Base-by-base conservation (phyloP, 2,113 vertebrate genomes). In the Leptocoma aspasia region DNA sequence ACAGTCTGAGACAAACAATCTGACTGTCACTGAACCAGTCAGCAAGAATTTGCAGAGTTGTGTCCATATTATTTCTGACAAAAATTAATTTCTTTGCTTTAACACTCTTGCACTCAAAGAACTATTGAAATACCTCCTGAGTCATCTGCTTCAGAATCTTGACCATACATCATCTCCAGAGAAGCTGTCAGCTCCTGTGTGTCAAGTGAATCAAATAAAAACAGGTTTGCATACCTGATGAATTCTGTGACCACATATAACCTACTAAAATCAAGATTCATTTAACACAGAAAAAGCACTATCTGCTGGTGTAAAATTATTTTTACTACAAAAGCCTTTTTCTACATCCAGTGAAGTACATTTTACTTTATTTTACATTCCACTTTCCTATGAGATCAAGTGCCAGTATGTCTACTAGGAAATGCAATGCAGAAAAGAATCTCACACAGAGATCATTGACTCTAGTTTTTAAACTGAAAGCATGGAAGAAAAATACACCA, bases 91-190 rank as follows among this genome's bases (percentile, higher is more conserved):
- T 97, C 64, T 98, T 90, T 23, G 31, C 76, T 91, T 97, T 98
- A 82, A 59, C 26, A 70, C 53, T 91, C 69, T 98, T 98, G 98
- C 98, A 98, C 18, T 97, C 91, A 89, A 94, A 96, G 88, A 98
- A 98, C 16, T 97, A 71, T 26, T 97, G 84, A 97, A 98, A 97
- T 75, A 82, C 77, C 47, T 96, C 88, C 56, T 98, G 95, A 96
- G 52, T 92, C 90, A 59, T 75, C 81, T 73, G 73, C 94, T 94
- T 97, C 94, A 60, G 70, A 92, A 73, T 63, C 61, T 17, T 93
- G 83, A 70, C 96, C 97, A 82, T 97, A 97, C 7, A 83, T 61
- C 54, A 89, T 72, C 65, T 96, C 73, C 94, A 98, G 91, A 63
- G 98, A 97, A 45, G 71, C 3, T 60, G 96, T 95, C 82, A 98